Conservation (phyloP, 2,113 vertebrate genomes). For the Nettapus auritus region DNA sequence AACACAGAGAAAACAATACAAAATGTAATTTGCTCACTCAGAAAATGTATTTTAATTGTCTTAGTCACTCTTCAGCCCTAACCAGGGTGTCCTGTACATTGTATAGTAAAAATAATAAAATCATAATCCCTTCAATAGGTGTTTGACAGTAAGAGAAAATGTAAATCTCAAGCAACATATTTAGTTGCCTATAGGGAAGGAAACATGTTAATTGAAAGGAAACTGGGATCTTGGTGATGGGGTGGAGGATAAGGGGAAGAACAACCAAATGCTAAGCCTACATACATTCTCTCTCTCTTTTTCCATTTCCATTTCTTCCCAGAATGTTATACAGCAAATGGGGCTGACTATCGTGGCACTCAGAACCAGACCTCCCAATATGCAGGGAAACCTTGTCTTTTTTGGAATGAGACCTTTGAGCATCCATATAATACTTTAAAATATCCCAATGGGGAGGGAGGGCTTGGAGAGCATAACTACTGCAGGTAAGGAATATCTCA, state of each 20-base stretch:
- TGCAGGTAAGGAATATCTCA: slow-evolving; percentile 85
- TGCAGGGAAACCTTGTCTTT: slow-evolving; percentile 92
- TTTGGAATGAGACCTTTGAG: slow-evolving; percentile 97
- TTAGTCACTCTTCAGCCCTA: not conserved
- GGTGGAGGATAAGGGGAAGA: not conserved
- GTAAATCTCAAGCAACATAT: not conserved
- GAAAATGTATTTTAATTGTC: not conserved
- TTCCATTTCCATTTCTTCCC: slow-evolving; percentile 44
- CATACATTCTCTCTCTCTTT: not conserved
- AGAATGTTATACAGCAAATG: slow-evolving; percentile 97
- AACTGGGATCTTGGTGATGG: not conserved
- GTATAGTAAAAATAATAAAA: not conserved
- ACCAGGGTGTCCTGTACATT: not conserved
- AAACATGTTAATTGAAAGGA: not conserved
- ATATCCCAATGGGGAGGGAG: slow-evolving; percentile 94
- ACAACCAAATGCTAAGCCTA: not conserved
- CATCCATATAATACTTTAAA: slow-evolving; percentile 96
- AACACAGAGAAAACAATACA: not conserved
- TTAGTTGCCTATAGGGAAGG: not conserved
- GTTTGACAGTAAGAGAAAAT: not conserved
- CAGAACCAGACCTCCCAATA: slow-evolving; percentile 92
- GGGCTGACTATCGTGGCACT: slow-evolving; percentile 91
- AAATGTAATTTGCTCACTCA: not conserved
- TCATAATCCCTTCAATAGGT: not conserved
- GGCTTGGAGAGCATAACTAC: slow-evolving; percentile 93